phyloP scores from a whole-genome alignment of 2,797 vertebrate species.

The Arctocebus calabarensis region DNA sequence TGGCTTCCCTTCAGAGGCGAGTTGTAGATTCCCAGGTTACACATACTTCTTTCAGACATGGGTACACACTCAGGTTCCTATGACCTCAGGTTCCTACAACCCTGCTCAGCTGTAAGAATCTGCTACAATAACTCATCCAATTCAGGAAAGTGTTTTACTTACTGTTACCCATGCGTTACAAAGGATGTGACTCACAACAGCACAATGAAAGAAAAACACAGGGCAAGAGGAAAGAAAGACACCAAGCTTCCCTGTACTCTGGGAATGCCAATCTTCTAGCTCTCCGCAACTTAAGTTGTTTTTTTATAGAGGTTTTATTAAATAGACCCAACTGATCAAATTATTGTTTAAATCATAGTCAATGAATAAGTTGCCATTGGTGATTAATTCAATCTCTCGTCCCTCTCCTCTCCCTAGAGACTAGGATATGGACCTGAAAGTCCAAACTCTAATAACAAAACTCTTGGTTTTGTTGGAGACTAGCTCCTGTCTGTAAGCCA shows the following conservation, averaged over 20 bases:
- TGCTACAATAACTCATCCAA: not conserved
- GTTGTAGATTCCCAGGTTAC: not conserved
- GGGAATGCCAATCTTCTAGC: not conserved
- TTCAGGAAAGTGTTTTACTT: not conserved
- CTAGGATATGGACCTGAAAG: not conserved
- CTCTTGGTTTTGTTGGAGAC: not conserved
- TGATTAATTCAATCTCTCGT: not conserved
- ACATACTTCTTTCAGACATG: not conserved
- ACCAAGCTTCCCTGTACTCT: not conserved
- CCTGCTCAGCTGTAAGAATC: not conserved
- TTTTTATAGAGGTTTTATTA: not conserved
- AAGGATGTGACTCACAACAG: not conserved
- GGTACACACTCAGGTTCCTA: not conserved
- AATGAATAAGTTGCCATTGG: not conserved
- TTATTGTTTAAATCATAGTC: not conserved
- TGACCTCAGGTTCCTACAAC: not conserved
- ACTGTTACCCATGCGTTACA: not conserved
- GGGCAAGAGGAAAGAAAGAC: not conserved
- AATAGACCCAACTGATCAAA: not conserved
- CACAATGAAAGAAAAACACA: not conserved
- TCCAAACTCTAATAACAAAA: not conserved
- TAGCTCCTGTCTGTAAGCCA: not conserved
- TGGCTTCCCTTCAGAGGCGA: not conserved
- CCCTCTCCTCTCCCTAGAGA: not conserved
- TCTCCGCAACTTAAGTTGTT: not conserved